phyloP scores from a whole-genome alignment of 2,888 invertebrate genomes.

The Noctuana brunneofusca region DNA sequence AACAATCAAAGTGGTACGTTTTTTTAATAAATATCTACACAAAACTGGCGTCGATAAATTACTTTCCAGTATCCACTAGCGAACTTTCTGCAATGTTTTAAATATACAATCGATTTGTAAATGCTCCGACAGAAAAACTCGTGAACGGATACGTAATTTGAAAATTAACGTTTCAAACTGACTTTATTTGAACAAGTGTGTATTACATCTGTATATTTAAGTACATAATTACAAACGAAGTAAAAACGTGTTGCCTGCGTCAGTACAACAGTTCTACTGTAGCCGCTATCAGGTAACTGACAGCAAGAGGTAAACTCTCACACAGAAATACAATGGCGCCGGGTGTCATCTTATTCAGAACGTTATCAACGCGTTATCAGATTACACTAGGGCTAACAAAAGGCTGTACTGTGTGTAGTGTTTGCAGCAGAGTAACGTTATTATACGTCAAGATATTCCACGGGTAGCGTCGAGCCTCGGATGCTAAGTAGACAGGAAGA shows the following conservation, averaged over 20 bases:
- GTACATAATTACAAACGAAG: neutral
- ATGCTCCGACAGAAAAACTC: neutral
- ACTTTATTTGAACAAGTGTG: neutral
- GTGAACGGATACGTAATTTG: neutral
- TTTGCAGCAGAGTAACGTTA: no score
- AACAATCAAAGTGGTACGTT: no score
- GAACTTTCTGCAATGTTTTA: neutral
- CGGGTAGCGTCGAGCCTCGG: no score
- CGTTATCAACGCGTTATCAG: constrained; percentile 37
- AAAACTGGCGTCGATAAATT: neutral
- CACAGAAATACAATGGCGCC: constrained; percentile 6
- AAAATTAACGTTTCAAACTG: no score
- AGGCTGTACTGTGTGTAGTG: neutral
- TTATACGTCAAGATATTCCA: no score
- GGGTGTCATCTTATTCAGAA: constrained; percentile 35
- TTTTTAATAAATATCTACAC: no score
- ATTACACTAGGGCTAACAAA: constrained; percentile 16
- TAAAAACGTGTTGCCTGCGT: neutral
- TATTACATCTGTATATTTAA: neutral
- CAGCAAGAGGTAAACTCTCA: neutral
- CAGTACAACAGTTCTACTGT: neutral
- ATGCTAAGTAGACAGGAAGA: no score
- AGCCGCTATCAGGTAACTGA: neutral
- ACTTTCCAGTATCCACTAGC: neutral
- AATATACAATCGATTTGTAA: neutral